These are phyloP conservation scores for Drosophila pseudotalamancana DNA, from an alignment of 2,888 invertebrate genomes.

Conservation along the genomic window DNA sequence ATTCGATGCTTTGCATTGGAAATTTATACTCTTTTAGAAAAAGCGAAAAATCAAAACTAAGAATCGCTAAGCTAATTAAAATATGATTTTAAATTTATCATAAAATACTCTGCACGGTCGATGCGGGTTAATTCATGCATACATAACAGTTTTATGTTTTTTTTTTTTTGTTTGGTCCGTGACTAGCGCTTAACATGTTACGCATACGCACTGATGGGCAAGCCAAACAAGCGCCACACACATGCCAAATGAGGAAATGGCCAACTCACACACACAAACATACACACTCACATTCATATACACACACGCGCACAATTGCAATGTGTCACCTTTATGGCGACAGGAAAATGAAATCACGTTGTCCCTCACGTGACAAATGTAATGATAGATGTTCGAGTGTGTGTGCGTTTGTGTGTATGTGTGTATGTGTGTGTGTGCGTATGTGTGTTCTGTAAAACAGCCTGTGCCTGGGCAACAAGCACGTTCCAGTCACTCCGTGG, in stretches of 20 bases:
- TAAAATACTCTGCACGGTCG: background rate
- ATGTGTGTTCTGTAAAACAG: constrained; percentile 12
- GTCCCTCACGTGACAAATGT: constrained; percentile 79
- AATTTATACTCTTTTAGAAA: no score
- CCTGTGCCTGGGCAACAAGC: constrained; percentile 37
- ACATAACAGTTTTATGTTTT: constrained; percentile 2
- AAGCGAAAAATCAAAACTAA: no score
- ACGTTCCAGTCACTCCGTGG: constrained; percentile 53
- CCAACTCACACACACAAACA: constrained; percentile 23
- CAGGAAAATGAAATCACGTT: constrained; percentile 80
- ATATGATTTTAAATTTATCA: background rate
- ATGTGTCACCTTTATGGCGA: constrained; percentile 80
- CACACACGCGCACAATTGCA: constrained; percentile 54
- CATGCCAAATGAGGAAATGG: constrained; percentile 14
- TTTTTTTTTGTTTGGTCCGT: constrained; percentile 23
- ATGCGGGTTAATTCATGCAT: background rate
- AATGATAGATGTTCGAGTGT: constrained; percentile 69
- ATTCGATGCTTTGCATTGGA: no score
- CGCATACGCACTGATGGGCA: constrained; percentile 55
- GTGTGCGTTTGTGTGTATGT: constrained; percentile 14
- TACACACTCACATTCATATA: background rate
- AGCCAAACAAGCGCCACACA: constrained; percentile 22
- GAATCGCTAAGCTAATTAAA: no score
- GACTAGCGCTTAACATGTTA: constrained; percentile 53
- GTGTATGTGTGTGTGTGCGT: constrained; percentile 14